These are phyloP conservation scores for Ardeotis arabs DNA, from an alignment of 2,113 vertebrate genomes.

Conservation along the genomic window DNA sequence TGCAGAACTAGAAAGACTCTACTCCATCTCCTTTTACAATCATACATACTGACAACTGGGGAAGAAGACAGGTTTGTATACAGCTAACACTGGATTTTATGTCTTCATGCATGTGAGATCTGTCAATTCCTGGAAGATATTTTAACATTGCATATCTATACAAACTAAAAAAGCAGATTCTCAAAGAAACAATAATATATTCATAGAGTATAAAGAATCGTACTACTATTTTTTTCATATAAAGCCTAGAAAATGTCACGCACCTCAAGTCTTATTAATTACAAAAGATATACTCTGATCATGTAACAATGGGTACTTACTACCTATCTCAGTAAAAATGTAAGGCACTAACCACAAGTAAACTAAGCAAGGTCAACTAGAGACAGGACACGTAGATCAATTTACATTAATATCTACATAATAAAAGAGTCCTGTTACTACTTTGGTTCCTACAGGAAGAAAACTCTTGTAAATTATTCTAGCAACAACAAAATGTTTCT, in stretches of 20 bases:
- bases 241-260: background rate
- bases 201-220: rapidly evolving
- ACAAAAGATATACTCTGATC: background rate
- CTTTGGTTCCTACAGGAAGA: background rate
- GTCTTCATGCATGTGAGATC: background rate
- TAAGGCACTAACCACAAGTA: background rate
- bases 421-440: background rate
- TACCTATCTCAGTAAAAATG: background rate
- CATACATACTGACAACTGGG: background rate
- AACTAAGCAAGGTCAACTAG: background rate
- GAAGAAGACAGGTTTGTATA: background rate
- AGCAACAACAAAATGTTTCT: background rate
- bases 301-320: background rate
- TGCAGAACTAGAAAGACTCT: background rate
- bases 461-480: background rate
- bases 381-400: background rate
- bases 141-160: background rate
- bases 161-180: background rate
- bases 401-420: background rate
- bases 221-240: background rate
- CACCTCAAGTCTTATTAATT: background rate
- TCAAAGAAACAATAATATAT: background rate
- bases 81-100: background rate
- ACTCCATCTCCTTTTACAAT: background rate
- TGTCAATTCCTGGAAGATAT: background rate